These are phyloP conservation scores for Zoroaster sp. DNA, from an alignment of 53 echinoderm and acorn worm genomes.

Conservation along the genomic window DNA sequence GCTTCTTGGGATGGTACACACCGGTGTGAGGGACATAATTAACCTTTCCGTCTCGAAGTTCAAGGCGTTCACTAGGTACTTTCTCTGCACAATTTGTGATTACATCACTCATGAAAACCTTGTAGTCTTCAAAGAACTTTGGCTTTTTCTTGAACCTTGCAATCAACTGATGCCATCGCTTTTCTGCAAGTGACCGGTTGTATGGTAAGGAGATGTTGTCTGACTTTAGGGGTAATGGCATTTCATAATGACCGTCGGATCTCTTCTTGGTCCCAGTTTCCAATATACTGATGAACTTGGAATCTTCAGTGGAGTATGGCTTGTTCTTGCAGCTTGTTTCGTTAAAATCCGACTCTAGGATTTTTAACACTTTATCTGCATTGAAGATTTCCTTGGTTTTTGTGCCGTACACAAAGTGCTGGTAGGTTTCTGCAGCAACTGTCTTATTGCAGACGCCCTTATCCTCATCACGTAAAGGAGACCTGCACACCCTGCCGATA, in stretches of 20 bases:
- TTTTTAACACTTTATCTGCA: neutral
- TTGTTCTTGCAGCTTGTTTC: neutral
- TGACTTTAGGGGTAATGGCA: slow-evolving; percentile 32
- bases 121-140: slow-evolving; percentile 32
- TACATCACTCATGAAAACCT: slow-evolving; percentile 13
- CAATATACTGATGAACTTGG: slow-evolving; percentile 14
- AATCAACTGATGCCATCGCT: slow-evolving; percentile 35
- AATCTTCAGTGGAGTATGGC: slow-evolving; percentile 29
- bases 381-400: slow-evolving; percentile 8
- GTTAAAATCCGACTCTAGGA: slow-evolving; percentile 46
- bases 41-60: neutral
- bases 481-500: slow-evolving; percentile 39
- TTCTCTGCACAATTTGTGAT: slow-evolving; percentile 10
- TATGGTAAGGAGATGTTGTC: neutral
- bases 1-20: too few species aligned
- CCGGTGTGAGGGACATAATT: neutral
- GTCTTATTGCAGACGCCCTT: slow-evolving; percentile 18
- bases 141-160: slow-evolving; percentile 20
- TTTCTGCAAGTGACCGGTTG: slow-evolving; percentile 26
- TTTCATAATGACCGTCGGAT: slow-evolving; percentile 43
- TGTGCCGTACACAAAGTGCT: slow-evolving; percentile 8
- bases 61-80: neutral
- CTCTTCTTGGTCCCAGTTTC: slow-evolving; percentile 22
- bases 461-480: neutral
- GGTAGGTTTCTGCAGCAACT: neutral